Percentiles rank a stretch among this genome's conserved stretches.
Conservation (phyloP, 2,888 invertebrate genomes). For the Heliconius cydno region DNA sequence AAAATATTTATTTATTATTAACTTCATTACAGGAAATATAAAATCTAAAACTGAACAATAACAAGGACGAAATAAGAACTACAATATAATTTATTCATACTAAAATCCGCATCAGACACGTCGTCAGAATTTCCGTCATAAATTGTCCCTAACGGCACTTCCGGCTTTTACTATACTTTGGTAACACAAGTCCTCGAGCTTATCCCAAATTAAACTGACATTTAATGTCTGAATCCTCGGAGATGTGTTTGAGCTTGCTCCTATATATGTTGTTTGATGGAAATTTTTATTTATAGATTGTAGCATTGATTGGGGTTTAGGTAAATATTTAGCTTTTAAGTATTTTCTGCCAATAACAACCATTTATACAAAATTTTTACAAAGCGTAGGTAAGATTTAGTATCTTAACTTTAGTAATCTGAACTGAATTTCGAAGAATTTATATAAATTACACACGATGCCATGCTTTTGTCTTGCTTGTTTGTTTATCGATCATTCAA, state of each 20-base stretch:
- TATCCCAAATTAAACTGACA: constrained; percentile 51
- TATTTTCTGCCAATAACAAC: background rate
- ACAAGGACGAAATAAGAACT: constrained; percentile 6
- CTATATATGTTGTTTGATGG: background rate
- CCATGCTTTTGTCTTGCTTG: background rate
- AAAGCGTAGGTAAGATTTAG: too few relatives aligned
- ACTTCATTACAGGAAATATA: background rate
- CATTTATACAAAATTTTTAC: too few relatives aligned
- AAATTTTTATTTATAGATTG: background rate
- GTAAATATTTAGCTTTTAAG: background rate
- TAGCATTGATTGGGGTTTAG: background rate
- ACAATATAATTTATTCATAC: constrained; percentile 22
- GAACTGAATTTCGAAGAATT: background rate
- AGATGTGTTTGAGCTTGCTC: constrained; percentile 44
- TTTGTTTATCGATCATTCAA: background rate
- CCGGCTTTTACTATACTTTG: constrained; percentile 41
- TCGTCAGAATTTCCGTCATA: constrained; percentile 38
- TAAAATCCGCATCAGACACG: constrained; percentile 37
- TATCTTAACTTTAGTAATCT: background rate
- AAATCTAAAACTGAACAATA: constrained; percentile 21
- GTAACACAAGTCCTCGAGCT: constrained; percentile 39
- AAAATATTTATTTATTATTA: background rate
- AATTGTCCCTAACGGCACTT: constrained; percentile 50
- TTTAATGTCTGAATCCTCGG: constrained; percentile 43
- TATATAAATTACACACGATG: background rate